Percentiles rank a stretch among this genome's conserved stretches.
Evolutionary conservation across 2,797 vertebrate genomes (phyloP).

Genomic region (Bryconaethiops microstoma): DNA sequence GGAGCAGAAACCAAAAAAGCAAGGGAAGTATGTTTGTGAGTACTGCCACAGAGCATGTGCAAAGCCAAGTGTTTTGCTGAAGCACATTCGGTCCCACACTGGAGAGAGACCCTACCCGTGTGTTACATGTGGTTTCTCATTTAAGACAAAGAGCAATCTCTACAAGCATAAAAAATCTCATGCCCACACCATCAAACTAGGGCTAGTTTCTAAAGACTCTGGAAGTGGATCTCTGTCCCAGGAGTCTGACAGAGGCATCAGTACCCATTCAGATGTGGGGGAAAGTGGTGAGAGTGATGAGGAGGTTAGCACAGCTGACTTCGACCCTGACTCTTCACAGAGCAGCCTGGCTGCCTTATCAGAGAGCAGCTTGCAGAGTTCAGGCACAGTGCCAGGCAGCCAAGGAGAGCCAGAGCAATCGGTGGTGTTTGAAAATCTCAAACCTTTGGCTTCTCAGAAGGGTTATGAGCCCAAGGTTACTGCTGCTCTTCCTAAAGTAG

Average conservation of each 20-base stretch:
- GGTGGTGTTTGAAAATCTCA: conserved; percentile 65
- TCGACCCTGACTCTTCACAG: conserved; percentile 83
- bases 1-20: conserved; percentile 97
- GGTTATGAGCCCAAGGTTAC: conserved; percentile 80
- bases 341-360: conserved; percentile 76
- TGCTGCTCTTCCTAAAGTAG: conserved; percentile 90
- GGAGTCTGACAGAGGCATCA: conserved; percentile 90
- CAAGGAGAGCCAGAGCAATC: conserved; percentile 72
- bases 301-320: conserved; percentile 85
- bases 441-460: conserved; percentile 72
- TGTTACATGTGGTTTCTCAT: conserved; percentile 95
- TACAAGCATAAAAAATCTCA: conserved; percentile 99
- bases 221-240: conserved; percentile 86
- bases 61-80: conserved; percentile 96
- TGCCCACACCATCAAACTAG: conserved; percentile 95
- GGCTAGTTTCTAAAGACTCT: conserved; percentile 88
- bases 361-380: conserved; percentile 78
- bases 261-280: conserved; percentile 90
- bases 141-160: conserved; percentile 99
- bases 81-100: conserved; percentile 98
- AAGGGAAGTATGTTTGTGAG: conserved; percentile 95
- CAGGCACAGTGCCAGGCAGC: conserved; percentile 69
- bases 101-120: conserved; percentile 97
- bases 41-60: conserved; percentile 95
- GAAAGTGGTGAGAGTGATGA: conserved; percentile 96